Conservation (phyloP, 2,113 vertebrate genomes). For the Pteruthius melanotis region DNA sequence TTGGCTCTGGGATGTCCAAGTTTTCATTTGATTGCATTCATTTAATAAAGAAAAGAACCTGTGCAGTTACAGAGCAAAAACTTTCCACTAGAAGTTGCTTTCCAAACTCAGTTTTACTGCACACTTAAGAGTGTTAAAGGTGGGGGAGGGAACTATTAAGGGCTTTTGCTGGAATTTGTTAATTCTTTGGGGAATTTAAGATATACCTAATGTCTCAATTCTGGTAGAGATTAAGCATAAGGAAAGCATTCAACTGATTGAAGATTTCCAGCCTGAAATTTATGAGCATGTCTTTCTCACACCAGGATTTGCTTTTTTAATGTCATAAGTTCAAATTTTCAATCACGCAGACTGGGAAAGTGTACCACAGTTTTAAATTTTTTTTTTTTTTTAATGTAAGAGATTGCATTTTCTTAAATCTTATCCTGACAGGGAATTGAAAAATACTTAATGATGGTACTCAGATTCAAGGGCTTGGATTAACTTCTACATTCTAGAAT, state of each 20-base stretch:
- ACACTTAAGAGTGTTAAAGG: background rate
- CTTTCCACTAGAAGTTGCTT: background rate
- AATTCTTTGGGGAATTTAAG: background rate
- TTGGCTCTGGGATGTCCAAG: background rate
- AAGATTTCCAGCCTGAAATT: background rate
- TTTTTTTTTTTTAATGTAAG: too few relatives aligned
- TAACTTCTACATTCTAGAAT: background rate
- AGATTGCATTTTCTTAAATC: background rate
- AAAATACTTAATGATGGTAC: background rate
- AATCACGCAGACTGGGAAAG: background rate
- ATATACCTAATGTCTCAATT: background rate
- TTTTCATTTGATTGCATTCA: background rate
- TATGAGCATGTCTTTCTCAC: background rate
- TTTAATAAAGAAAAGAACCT: background rate
- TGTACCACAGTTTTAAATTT: background rate
- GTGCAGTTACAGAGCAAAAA: background rate
- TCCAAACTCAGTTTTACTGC: background rate
- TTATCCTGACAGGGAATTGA: background rate
- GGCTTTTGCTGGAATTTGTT: background rate
- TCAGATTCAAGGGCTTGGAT: background rate
- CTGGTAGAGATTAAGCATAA: background rate
- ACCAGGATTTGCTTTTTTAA: background rate
- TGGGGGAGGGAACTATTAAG: rapidly evolving
- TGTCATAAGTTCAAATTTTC: background rate
- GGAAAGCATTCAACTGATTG: background rate